Evolutionary conservation across 2,797 vertebrate genomes (phyloP).

Genomic region (Manis crassicaudata): DNA sequence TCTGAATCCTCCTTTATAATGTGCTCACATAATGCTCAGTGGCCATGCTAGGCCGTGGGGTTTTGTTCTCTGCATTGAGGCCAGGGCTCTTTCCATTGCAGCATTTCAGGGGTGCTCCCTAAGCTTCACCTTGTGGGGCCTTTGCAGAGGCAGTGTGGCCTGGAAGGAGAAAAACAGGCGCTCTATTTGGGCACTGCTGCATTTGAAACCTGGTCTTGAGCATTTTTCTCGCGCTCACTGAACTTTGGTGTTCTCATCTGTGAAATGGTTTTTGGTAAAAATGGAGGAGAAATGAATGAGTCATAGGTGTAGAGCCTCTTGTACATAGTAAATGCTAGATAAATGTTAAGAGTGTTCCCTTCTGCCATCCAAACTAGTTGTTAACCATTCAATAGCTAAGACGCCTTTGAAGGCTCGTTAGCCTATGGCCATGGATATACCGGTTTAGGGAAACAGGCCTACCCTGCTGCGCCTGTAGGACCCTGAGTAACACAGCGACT

Average conservation of each 20-base stretch:
- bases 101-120: too few relatives aligned
- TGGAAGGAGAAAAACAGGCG: background rate
- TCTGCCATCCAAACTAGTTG: background rate
- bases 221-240: background rate
- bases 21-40: rapidly evolving
- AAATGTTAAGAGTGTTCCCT: too few relatives aligned
- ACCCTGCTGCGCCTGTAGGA: rapidly evolving
- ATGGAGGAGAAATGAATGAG: background rate
- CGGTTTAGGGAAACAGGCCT: background rate
- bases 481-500: background rate
- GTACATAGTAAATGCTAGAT: background rate
- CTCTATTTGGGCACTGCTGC: background rate
- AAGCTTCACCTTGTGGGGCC: rapidly evolving
- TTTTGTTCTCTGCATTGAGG: background rate
- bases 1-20: rapidly evolving
- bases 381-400: background rate
- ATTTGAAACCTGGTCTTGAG: background rate
- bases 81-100: background rate
- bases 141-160: background rate
- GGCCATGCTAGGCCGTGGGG: background rate
- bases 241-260: background rate
- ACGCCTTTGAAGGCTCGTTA: background rate
- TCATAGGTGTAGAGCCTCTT: rapidly evolving
- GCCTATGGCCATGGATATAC: background rate
- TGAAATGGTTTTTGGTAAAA: background rate